Base-by-base conservation (phyloP, 2,797 vertebrate species). In the Platyrinchus mystaceus region DNA sequence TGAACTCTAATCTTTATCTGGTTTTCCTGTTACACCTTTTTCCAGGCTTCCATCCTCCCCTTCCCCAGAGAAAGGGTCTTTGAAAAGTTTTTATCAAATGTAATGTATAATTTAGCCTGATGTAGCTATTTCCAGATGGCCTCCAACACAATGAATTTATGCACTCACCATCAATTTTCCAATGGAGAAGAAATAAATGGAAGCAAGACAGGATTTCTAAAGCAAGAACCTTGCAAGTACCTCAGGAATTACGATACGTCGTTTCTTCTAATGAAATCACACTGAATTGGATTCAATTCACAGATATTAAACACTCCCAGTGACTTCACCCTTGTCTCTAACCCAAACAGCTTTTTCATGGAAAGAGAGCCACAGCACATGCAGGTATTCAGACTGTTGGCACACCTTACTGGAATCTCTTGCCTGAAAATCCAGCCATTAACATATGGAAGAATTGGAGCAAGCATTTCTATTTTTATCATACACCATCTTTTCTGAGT, bases 341-440 rank as follows among this genome's bases (percentile, higher is more conserved):
- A 90, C 85, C 76, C 94, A 96, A 90, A 91, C 28, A 79, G 85
- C 15, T 73, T 86, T 85, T 91, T 93, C 83, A 84, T 34, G 83
- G 80, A 82, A 94, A 87, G 85, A 93, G 3, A 30, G 53, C 30
- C 90, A 73, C 47, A 39, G 75, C 85, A 86, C 47, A 52, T 36
- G 77, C 94, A 95, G 91, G 95, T 96, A 94, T 82, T 79, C 74
- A 91, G 83, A 64, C 59, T 79, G 70, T 6, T 95, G 95, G 95
- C 95, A 86, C 77, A 95, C 67, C 84, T 90, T 22, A 34, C 67
- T 90, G 94, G 63, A 93, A 90, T 58, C 60, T 89, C 58, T 43
- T 34, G 56, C 83, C 64, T 74, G 43, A 87, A 93, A 94, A 94
- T 74, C 60, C 87, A 94, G 70, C 67, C 60, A 67, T 84, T 89